Evolutionary conservation across 2,888 invertebrate genomes (phyloP).

Genomic region (Coelopa pilipes): DNA sequence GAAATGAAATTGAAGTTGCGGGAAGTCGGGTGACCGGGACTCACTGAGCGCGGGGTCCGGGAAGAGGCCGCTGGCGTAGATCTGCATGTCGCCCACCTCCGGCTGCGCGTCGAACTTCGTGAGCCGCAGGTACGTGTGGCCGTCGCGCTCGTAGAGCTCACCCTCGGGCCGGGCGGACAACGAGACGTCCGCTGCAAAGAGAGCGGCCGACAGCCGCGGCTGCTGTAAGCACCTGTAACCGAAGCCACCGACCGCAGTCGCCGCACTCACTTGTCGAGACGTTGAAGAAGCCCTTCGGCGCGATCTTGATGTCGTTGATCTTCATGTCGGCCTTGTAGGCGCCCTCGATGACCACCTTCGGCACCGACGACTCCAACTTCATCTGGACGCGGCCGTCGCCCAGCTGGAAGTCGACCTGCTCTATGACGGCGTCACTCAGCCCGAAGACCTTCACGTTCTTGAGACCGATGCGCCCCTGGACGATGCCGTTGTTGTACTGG

Average conservation of each 20-base stretch:
- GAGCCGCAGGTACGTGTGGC: constrained; percentile 70
- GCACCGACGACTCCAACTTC: constrained; percentile 71
- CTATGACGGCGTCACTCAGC: constrained; percentile 69
- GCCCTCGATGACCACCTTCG: constrained; percentile 70
- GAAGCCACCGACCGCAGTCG: background rate
- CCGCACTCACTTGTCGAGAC: constrained; percentile 72
- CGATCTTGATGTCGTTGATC: constrained; percentile 72
- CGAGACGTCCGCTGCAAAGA: constrained; percentile 69
- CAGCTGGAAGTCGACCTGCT: constrained; percentile 69
- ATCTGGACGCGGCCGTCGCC: constrained; percentile 56
- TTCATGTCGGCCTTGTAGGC: constrained; percentile 73
- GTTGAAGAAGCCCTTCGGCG: constrained; percentile 72
- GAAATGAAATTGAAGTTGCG: background rate
- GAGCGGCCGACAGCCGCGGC: too few relatives aligned
- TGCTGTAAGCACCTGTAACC: too few relatives aligned
- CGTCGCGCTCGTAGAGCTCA: constrained; percentile 69
- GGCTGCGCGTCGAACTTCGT: constrained; percentile 73
- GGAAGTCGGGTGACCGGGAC: constrained; percentile 54
- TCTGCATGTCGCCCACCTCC: constrained; percentile 73
- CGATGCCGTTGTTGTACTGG: constrained; percentile 56
- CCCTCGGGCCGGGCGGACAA: constrained; percentile 72
- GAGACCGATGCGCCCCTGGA: constrained; percentile 62
- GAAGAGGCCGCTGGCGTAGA: constrained; percentile 72
- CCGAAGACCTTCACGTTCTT: constrained; percentile 71
- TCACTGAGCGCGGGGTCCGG: constrained; percentile 75